Conservation (phyloP, 2,797 vertebrate genomes). For the Macropus fuliginosus region DNA sequence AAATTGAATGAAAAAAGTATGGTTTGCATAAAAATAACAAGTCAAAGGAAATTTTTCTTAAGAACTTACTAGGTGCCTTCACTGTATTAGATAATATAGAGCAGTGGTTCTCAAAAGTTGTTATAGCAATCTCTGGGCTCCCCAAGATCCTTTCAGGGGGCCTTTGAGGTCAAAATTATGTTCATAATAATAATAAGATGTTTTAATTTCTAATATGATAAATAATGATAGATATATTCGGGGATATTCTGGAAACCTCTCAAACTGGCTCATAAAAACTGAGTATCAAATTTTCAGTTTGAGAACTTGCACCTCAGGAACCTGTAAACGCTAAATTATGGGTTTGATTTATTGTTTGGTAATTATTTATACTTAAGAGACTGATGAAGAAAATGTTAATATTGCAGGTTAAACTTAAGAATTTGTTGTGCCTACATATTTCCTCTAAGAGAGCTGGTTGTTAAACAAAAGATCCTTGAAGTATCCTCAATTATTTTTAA, state of each 20-base stretch:
- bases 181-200: not conserved
- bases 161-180: not conserved
- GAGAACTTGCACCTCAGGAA: not conserved
- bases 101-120: not conserved
- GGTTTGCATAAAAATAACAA: constrained; percentile 32
- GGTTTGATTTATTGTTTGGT: not conserved
- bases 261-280: not conserved
- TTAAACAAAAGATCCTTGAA: not conserved
- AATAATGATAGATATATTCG: not conserved
- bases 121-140: not conserved
- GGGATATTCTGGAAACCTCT: not conserved
- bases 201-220: not conserved
- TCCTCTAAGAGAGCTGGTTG: not conserved
- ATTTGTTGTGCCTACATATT: not conserved
- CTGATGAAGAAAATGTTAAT: not conserved
- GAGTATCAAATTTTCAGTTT: not conserved
- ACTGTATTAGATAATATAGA: not conserved
- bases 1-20: constrained; percentile 53
- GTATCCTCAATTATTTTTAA: not conserved
- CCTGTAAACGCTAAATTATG: not conserved
- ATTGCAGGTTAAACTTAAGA: not conserved
- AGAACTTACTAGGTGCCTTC: constrained; percentile 5
- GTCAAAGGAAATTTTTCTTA: constrained; percentile 32
- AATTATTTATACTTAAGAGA: not conserved
- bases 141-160: not conserved